These are phyloP conservation scores for Ovis canadensis DNA, from an alignment of 2,113 vertebrate species.

Conservation along the genomic window DNA sequence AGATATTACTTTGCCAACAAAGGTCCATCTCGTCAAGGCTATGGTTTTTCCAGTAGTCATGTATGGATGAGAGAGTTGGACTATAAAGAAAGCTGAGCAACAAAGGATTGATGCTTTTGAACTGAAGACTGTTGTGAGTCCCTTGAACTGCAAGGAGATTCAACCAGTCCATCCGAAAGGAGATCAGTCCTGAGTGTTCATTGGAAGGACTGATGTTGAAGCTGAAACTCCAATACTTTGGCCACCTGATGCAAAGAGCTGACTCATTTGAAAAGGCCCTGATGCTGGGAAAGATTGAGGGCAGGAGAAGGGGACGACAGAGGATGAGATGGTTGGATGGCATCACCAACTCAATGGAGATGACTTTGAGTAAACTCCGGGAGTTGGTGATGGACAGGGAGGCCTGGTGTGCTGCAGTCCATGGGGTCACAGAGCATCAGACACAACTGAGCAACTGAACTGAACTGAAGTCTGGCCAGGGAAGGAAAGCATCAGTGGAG, in stretches of 20 bases:
- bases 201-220: background rate
- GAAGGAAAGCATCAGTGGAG: background rate
- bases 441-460: background rate
- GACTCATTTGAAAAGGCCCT: background rate
- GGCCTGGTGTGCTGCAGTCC: background rate
- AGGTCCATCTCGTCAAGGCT: background rate
- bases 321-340: background rate
- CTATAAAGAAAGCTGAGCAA: background rate
- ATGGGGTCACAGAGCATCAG: background rate
- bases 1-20: background rate
- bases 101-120: background rate
- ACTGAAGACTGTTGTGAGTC: rapidly evolving
- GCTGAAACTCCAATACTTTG: background rate
- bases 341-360: background rate
- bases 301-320: background rate
- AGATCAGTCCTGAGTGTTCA: background rate
- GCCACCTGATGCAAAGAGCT: background rate
- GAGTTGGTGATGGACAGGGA: background rate
- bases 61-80: background rate
- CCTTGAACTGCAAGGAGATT: background rate
- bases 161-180: background rate
- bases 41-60: background rate
- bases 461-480: background rate
- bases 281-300: background rate
- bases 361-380: background rate